phyloP scores from a whole-genome alignment of 2,113 vertebrate genomes.

The Pelecanus crispus region DNA sequence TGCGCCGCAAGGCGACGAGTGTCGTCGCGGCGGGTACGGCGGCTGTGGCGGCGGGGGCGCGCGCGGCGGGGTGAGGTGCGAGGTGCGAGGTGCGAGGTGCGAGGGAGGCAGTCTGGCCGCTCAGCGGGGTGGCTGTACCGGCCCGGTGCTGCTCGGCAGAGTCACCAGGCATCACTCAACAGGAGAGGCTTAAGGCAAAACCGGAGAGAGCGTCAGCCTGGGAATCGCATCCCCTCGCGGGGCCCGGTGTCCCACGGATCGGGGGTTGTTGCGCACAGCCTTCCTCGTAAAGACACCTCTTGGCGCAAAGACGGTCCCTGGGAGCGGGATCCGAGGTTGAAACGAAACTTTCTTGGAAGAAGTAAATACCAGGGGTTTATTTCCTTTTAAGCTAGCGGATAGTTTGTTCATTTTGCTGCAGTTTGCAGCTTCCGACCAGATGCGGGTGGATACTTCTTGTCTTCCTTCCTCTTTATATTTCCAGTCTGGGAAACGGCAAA shows the following conservation, averaged over 20 bases:
- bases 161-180: neutral
- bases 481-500: neutral
- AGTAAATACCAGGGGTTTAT: neutral
- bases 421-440: neutral
- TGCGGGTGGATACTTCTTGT: neutral
- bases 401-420: neutral
- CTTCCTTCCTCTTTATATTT: conserved; percentile 38
- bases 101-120: neutral
- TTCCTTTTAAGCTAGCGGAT: neutral
- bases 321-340: neutral
- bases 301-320: neutral
- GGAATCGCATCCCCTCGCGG: neutral
- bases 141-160: too few species aligned
- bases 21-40: too few species aligned
- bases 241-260: neutral
- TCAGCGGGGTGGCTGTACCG: too few species aligned
- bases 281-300: neutral
- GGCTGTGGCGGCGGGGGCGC: neutral
- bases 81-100: neutral
- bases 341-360: neutral
- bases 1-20: neutral
- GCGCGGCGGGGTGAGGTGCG: neutral
- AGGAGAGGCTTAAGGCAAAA: neutral
- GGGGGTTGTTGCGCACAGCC: neutral
- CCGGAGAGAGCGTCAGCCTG: neutral